phyloP scores from a whole-genome alignment of 2,113 vertebrate genomes.

The Carassius gibelio region DNA sequence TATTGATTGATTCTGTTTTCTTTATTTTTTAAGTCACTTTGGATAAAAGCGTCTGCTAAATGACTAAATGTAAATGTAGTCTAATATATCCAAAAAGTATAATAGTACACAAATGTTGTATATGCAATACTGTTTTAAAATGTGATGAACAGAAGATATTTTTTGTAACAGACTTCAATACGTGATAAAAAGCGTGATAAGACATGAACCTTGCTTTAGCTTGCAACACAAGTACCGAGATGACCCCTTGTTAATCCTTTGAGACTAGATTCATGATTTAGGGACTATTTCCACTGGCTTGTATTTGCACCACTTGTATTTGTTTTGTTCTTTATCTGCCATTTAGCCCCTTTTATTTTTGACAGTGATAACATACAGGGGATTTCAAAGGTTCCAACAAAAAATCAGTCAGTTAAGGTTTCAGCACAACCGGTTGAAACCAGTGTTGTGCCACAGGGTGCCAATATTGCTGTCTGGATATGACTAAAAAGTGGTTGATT shows the following conservation, averaged over 20 bases:
- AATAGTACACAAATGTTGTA: neutral
- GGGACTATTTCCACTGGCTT: neutral
- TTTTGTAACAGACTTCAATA: neutral
- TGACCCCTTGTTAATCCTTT: slow-evolving; percentile 1
- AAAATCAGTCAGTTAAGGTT: neutral
- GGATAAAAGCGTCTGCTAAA: too few relatives aligned
- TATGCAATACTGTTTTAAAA: neutral
- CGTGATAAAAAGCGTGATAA: neutral
- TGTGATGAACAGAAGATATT: neutral
- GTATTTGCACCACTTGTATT: neutral
- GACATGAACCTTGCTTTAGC: neutral
- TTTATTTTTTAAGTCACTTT: too few relatives aligned
- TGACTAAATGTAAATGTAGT: too few relatives aligned
- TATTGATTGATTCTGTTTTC: too few relatives aligned
- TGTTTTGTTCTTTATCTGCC: neutral
- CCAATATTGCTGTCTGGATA: neutral
- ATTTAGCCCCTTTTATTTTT: neutral
- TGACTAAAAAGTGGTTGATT: neutral
- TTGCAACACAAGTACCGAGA: neutral
- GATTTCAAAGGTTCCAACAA: neutral
- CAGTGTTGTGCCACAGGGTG: slow-evolving; percentile 1
- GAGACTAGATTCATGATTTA: slow-evolving; percentile 10
- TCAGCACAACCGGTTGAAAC: neutral
- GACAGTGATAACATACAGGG: neutral
- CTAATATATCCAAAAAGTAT: neutral